These are phyloP conservation scores for Falco columbarius DNA, from an alignment of 2,797 vertebrate genomes.

Conservation along the genomic window DNA sequence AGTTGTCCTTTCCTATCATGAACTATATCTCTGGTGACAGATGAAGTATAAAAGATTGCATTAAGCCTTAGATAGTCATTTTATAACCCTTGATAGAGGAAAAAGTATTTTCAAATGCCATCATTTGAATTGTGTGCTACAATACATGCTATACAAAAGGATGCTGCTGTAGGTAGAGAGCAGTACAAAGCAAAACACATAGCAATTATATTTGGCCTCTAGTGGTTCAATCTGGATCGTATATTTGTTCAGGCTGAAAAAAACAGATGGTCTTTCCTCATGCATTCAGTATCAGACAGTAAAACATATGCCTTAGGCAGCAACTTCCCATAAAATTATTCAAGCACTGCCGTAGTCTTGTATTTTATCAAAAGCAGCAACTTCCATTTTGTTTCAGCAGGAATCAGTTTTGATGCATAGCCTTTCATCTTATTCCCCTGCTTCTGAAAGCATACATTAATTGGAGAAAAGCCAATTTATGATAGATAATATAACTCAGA, in stretches of 20 bases:
- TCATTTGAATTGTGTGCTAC: not conserved
- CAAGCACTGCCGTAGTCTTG: not conserved
- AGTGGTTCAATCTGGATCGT: not conserved
- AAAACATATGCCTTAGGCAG: constrained; percentile 29
- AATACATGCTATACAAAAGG: not conserved
- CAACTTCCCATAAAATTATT: constrained; percentile 42
- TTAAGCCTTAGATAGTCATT: not conserved
- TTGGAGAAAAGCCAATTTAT: constrained; percentile 50
- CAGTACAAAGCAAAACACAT: constrained; percentile 1
- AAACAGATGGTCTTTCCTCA: constrained; percentile 38
- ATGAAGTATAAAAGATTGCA: not conserved
- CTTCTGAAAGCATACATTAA: constrained; percentile 32
- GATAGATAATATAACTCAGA: constrained; percentile 22
- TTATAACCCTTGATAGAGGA: not conserved
- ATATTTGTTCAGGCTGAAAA: constrained; percentile 40
- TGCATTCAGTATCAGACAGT: constrained; percentile 14
- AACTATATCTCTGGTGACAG: not conserved
- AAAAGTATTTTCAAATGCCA: not conserved
- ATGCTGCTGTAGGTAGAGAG: constrained; percentile 18
- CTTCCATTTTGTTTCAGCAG: constrained; percentile 42
- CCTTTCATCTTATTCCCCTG: constrained; percentile 36
- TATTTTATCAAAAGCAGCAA: constrained; percentile 46
- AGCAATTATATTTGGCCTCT: constrained; percentile 24
- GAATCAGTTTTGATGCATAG: constrained; percentile 31
- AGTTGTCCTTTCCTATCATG: not conserved